phyloP scores from a whole-genome alignment of 2,888 invertebrate species.

The Xestoiulus laeticollis region DNA sequence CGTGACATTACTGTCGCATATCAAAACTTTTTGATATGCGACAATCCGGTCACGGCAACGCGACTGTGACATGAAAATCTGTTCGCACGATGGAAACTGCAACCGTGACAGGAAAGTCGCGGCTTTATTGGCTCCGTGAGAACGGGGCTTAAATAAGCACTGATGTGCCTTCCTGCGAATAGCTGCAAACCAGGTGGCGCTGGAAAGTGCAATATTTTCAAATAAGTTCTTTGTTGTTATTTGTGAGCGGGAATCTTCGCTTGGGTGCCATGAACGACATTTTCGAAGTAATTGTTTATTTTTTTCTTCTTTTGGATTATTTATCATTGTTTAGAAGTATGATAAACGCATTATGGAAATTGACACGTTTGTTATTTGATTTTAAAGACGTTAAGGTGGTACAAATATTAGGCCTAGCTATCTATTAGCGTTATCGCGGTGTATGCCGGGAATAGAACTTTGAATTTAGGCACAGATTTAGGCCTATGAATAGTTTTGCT shows the following conservation, averaged over 20 bases:
- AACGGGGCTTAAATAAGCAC: too few relatives aligned
- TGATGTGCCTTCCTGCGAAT: too few relatives aligned
- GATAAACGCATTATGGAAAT: background rate
- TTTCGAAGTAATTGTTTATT: background rate
- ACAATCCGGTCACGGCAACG: too few relatives aligned
- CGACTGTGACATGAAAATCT: too few relatives aligned
- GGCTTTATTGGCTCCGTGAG: too few relatives aligned
- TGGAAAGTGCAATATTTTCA: background rate
- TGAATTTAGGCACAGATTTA: too few relatives aligned
- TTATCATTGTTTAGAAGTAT: background rate
- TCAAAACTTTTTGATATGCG: too few relatives aligned
- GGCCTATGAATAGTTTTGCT: too few relatives aligned
- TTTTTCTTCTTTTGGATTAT: background rate
- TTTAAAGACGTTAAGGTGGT: too few relatives aligned
- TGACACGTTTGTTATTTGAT: background rate
- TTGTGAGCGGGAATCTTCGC: background rate
- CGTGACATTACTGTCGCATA: too few relatives aligned
- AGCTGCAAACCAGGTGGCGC: background rate
- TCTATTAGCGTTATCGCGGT: background rate
- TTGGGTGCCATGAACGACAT: background rate
- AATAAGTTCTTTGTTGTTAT: background rate
- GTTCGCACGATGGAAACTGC: too few relatives aligned
- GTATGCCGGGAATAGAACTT: background rate
- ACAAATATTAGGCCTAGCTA: background rate
- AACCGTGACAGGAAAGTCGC: too few relatives aligned